These are phyloP conservation scores for Herpetotheres cachinnans DNA, from an alignment of 2,113 vertebrate species.

Conservation along the genomic window DNA sequence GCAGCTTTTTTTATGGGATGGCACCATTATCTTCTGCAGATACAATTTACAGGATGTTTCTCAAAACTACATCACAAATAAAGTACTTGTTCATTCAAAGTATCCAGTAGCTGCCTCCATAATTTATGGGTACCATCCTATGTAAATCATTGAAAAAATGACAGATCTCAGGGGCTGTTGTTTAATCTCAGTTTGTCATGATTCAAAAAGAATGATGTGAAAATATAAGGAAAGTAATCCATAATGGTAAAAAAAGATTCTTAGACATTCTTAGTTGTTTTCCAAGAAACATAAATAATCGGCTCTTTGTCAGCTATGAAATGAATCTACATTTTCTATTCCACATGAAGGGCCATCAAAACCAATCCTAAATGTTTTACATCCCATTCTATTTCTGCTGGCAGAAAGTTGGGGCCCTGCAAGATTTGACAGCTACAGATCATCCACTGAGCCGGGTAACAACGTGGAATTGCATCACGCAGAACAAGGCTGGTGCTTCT, in stretches of 20 bases:
- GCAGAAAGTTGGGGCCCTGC: background rate
- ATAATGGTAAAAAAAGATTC: slow-evolving; percentile 45
- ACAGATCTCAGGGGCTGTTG: slow-evolving; percentile 5
- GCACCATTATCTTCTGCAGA: background rate
- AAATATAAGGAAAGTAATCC: slow-evolving; percentile 21
- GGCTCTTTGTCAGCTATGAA: slow-evolving; percentile 31
- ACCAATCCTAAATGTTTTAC: background rate
- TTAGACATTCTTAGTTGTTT: slow-evolving; percentile 33
- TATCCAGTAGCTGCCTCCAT: background rate
- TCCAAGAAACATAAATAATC: slow-evolving; percentile 54
- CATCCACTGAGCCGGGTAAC: background rate
- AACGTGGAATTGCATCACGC: background rate
- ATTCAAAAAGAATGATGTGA: slow-evolving; percentile 12
- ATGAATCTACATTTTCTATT: slow-evolving; percentile 22
- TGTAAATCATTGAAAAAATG: slow-evolving; percentile 49
- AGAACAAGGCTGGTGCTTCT: background rate
- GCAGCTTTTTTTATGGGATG: background rate
- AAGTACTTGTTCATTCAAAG: background rate
- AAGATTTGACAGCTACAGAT: background rate
- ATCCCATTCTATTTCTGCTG: slow-evolving; percentile 29
- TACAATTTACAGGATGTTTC: background rate
- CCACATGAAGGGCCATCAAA: slow-evolving; percentile 12
- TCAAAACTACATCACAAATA: background rate
- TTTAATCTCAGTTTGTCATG: slow-evolving; percentile 52
- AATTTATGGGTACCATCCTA: slow-evolving; percentile 54